Conservation (phyloP, 2,113 vertebrate genomes). For the Apistogramma diplotaenia region DNA sequence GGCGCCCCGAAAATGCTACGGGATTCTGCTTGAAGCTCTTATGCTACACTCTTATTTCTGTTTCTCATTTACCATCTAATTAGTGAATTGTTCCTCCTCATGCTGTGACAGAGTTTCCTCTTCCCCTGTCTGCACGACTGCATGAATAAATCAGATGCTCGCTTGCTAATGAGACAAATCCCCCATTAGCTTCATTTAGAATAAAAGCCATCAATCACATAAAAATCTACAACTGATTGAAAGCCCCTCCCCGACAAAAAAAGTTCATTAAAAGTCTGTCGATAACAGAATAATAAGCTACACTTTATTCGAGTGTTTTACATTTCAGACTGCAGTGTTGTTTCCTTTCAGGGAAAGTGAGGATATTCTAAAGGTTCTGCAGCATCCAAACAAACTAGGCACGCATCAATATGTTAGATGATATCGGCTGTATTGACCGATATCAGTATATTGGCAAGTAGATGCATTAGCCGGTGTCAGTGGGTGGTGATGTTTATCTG, state of each 20-base stretch:
- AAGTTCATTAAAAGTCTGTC: not conserved
- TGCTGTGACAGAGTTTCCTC: not conserved
- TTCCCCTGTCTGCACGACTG: not conserved
- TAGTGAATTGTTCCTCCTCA: not conserved
- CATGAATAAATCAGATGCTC: not conserved
- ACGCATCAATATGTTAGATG: not conserved
- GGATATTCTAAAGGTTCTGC: not conserved
- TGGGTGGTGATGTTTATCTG: not conserved
- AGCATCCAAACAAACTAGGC: no score
- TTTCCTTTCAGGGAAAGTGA: not conserved
- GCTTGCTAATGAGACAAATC: not conserved
- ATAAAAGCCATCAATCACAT: not conserved
- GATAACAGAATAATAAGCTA: not conserved
- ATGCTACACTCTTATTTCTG: conserved; percentile 1
- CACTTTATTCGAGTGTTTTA: not conserved
- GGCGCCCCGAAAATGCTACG: not conserved
- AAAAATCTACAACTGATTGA: not conserved
- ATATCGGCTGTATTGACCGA: not conserved
- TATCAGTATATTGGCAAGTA: not conserved
- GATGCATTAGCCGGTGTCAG: not conserved
- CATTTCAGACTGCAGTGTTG: not conserved
- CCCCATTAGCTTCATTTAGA: not conserved
- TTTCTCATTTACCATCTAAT: conserved; percentile 3
- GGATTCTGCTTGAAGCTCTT: not conserved
- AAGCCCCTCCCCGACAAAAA: not conserved